Percentiles rank a stretch among this genome's conserved stretches.
phyloP scores from a whole-genome alignment of 2,797 vertebrate genomes.

The Protosalanx chinensis region DNA sequence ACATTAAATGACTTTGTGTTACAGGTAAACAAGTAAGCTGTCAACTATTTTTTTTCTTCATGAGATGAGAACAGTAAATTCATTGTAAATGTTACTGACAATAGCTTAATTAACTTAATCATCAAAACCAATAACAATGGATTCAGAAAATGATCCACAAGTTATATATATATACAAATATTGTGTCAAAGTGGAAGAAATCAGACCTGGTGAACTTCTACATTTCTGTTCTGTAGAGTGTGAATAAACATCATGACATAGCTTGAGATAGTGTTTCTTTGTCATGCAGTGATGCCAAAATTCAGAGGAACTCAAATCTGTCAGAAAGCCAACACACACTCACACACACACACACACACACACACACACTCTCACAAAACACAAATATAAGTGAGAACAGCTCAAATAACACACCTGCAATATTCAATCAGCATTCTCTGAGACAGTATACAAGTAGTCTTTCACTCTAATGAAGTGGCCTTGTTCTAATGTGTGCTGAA shows the following conservation, averaged over 20 bases:
- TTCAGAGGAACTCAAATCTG: constrained; percentile 1
- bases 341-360: not conserved
- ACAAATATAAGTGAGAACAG: constrained; percentile 6
- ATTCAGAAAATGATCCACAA: not conserved
- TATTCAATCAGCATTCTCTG: constrained; percentile 41
- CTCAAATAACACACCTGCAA: constrained; percentile 10
- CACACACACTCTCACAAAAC: constrained; percentile 10
- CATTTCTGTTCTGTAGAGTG: not conserved
- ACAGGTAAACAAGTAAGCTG: no score
- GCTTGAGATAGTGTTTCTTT: constrained; percentile 1
- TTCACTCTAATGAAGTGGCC: constrained; percentile 16
- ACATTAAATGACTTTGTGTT: no score
- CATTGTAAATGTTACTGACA: not conserved
- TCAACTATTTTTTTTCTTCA: not conserved
- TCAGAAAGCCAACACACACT: not conserved
- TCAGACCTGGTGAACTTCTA: not conserved
- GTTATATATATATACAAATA: not conserved
- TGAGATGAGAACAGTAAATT: not conserved
- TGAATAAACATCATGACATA: not conserved
- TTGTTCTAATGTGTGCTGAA: constrained; percentile 35
- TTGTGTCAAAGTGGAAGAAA: not conserved
- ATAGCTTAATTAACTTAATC: not conserved
- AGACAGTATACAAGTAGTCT: constrained; percentile 34
- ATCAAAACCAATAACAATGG: not conserved
- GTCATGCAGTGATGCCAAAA: not conserved